Conservation (phyloP, 2,113 vertebrate genomes). For the Chaenogobius annularis region DNA sequence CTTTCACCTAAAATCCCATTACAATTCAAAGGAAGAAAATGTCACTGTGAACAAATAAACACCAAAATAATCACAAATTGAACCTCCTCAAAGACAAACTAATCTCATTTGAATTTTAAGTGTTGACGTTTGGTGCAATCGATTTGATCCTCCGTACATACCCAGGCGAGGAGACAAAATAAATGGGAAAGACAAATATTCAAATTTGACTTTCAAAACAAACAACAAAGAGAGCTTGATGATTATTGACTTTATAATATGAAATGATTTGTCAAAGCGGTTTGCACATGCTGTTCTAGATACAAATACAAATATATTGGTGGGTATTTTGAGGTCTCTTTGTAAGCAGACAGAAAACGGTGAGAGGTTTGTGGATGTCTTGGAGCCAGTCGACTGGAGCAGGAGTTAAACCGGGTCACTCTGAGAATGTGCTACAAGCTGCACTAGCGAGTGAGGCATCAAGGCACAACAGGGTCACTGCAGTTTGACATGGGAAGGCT, state of each 20-base stretch:
- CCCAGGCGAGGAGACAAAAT: neutral
- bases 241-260: conserved; percentile 4
- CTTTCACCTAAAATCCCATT: conserved; percentile 3
- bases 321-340: neutral
- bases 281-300: neutral
- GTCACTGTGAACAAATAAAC: conserved; percentile 2
- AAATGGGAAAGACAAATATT: neutral
- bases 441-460: neutral
- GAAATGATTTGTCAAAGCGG: neutral
- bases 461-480: neutral
- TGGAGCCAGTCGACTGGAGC: neutral
- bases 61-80: neutral
- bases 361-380: neutral
- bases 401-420: neutral
- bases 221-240: neutral
- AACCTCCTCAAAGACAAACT: neutral
- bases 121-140: neutral
- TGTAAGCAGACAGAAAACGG: neutral
- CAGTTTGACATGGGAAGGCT: neutral
- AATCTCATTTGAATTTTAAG: conserved; percentile 11
- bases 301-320: neutral
- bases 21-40: conserved; percentile 2
- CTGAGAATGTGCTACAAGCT: neutral
- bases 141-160: neutral
- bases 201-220: conserved; percentile 6